Evolutionary conservation across 2,888 invertebrate genomes (phyloP).

Genomic region (Lithophane ornitopus): DNA sequence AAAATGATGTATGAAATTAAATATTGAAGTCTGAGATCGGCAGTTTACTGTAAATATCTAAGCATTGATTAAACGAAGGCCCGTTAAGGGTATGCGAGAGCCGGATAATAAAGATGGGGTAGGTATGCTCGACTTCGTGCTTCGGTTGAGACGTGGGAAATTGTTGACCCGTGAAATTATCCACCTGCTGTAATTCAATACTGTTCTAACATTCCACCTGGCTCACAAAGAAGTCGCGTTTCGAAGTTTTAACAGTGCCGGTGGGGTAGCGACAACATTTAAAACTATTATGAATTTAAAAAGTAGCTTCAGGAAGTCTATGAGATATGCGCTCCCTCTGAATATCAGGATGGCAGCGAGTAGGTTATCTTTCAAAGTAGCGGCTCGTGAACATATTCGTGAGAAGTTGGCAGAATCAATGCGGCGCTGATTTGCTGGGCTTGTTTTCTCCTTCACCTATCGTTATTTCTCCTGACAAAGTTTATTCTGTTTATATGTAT

Average conservation of each 20-base stretch:
- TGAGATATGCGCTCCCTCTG: no score
- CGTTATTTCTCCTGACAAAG: no score
- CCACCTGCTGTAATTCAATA: constrained; percentile 56
- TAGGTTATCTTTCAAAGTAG: no score
- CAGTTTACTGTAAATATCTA: constrained; percentile 26
- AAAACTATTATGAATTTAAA: not conserved
- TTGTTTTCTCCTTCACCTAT: no score
- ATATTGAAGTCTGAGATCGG: constrained; percentile 4
- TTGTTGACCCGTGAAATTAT: constrained; percentile 71
- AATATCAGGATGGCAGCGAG: no score
- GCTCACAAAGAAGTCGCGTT: not conserved
- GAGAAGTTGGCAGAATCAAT: no score
- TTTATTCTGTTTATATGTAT: no score
- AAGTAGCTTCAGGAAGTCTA: not conserved
- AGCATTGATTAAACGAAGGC: constrained; percentile 45
- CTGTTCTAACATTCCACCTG: constrained; percentile 27
- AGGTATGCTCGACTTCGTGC: constrained; percentile 14
- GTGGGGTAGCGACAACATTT: not conserved
- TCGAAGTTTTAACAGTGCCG: not conserved
- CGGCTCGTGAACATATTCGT: no score
- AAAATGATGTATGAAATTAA: constrained; percentile 33
- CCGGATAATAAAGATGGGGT: constrained; percentile 36
- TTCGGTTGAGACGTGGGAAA: constrained; percentile 38
- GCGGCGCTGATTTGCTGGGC: no score
- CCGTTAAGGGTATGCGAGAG: constrained; percentile 8